Evolutionary conservation across 2,797 vertebrate genomes (phyloP).

Genomic region (Fistularia commersonii): DNA sequence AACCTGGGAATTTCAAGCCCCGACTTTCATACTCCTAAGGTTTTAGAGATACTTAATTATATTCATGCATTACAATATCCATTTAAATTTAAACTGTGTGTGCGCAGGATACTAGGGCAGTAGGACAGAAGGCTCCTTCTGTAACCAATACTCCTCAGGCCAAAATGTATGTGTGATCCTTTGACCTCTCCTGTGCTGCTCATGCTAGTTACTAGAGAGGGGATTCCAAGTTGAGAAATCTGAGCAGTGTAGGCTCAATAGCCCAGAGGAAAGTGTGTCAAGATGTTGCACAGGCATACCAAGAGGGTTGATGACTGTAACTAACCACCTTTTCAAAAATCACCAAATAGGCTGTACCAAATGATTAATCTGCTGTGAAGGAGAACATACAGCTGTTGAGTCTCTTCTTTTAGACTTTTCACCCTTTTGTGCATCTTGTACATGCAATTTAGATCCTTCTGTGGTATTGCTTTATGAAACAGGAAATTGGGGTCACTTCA

Average conservation of each 20-base stretch:
- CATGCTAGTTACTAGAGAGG: slow-evolving; percentile 46
- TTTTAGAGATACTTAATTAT: background rate
- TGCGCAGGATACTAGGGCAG: slow-evolving; percentile 49
- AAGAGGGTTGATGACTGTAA: slow-evolving; percentile 27
- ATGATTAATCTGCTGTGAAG: slow-evolving; percentile 15
- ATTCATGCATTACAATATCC: background rate
- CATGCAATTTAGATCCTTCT: background rate
- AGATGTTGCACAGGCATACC: slow-evolving; percentile 17
- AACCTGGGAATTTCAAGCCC: slow-evolving; percentile 14
- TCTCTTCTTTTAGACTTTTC: background rate
- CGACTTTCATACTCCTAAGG: background rate
- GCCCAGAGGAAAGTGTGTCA: slow-evolving; percentile 40
- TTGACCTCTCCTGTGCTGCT: slow-evolving; percentile 37
- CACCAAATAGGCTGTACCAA: slow-evolving; percentile 1
- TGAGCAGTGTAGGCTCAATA: slow-evolving; percentile 19
- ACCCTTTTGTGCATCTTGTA: background rate
- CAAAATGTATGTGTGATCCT: slow-evolving; percentile 28
- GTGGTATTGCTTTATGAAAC: slow-evolving; percentile 1
- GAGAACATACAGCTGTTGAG: background rate
- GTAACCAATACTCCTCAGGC: slow-evolving; percentile 46
- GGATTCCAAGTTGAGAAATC: slow-evolving; percentile 42
- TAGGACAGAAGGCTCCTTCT: slow-evolving; percentile 41
- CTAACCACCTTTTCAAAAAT: background rate
- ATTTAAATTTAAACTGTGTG: background rate
- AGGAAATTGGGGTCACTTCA: background rate